Base-by-base conservation (phyloP, 2,888 invertebrate species). In the Himalopsyche anomala region DNA sequence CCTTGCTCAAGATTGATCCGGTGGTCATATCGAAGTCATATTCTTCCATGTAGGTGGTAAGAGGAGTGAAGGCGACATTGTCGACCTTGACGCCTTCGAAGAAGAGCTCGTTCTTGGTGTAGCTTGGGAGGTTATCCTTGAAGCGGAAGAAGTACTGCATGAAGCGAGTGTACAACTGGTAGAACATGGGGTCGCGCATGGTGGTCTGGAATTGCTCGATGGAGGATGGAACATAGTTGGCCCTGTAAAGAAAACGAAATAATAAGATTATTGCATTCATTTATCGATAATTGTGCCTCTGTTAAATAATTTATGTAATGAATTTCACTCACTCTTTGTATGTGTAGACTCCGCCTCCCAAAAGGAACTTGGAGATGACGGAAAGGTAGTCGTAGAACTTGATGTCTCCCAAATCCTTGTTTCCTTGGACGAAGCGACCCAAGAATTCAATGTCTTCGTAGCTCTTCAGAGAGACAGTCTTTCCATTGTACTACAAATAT, bases 111-210 rank as follows among this genome's bases (percentile, higher is more conserved):
- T 94, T 93, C 85, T 92, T 92, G 12, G 93, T 94, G 92, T 96
- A 96, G n/a, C 92, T 91, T 17, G 94, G 92, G 81, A 95, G 91
- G 88, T 93, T 93, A 88, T 91, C 90, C 90, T 95, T 95, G 93
- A 95, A 96, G 81, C 94, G 92, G 89, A 92, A 91, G 90, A 95
- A 93, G 81, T 93, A 92, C 86, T 93, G 91, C 81, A 94, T 90
- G 88, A 96, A 92, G 86, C 94, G 94, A 91, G 95, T 95, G 90
- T 95, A 95, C 87, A 96, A 91, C 89, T 94, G 94, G 91, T 95
- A 96, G 94, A 96, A 96, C 80, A 95, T 93, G 38, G 96, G 96
- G 90, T 96, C 96, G 88, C 96, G 95, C 89, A 95, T 91, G 89
- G 95, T 94, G 6, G 96, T 95, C 90, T 94, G 94, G 90, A 94